Evolutionary conservation across 2,888 invertebrate genomes (phyloP).

Genomic region (Pyrgus malvae): DNA sequence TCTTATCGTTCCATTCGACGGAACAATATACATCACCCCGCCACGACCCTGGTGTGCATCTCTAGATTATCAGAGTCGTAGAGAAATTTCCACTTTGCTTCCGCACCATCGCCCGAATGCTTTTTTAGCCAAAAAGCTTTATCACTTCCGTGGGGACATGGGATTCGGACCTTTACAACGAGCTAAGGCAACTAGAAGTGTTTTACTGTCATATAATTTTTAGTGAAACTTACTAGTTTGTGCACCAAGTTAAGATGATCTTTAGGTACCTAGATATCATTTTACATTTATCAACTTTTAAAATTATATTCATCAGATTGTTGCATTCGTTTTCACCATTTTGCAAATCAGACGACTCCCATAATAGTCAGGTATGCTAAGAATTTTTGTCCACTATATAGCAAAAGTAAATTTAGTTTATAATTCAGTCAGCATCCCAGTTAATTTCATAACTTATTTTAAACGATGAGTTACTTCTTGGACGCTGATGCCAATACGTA

Average conservation of each 20-base stretch:
- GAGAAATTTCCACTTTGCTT: constrained; percentile 70
- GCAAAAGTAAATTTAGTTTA: too few relatives aligned
- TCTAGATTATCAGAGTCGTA: constrained; percentile 62
- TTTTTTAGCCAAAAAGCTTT: constrained; percentile 80
- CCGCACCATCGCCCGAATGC: constrained; percentile 75
- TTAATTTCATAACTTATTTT: too few relatives aligned
- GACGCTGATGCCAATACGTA: too few relatives aligned
- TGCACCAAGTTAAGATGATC: neutral
- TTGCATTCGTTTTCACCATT: too few relatives aligned
- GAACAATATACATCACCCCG: constrained; percentile 37
- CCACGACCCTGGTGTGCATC: constrained; percentile 44
- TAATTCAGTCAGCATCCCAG: too few relatives aligned
- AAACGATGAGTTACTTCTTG: too few relatives aligned
- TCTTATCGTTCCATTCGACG: constrained; percentile 58
- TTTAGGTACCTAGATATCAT: too few relatives aligned
- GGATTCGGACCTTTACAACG: constrained; percentile 48
- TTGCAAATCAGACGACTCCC: too few relatives aligned
- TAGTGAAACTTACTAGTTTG: neutral
- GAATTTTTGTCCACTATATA: too few relatives aligned
- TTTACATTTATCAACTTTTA: too few relatives aligned
- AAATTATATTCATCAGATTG: too few relatives aligned
- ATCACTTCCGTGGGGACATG: constrained; percentile 78
- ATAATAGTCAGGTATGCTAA: too few relatives aligned
- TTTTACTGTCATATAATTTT: neutral
- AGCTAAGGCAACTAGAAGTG: constrained; percentile 43